These are phyloP conservation scores for Phenganax marumi DNA, from an alignment of 92 coral and sea anemone species.

Conservation along the genomic window DNA sequence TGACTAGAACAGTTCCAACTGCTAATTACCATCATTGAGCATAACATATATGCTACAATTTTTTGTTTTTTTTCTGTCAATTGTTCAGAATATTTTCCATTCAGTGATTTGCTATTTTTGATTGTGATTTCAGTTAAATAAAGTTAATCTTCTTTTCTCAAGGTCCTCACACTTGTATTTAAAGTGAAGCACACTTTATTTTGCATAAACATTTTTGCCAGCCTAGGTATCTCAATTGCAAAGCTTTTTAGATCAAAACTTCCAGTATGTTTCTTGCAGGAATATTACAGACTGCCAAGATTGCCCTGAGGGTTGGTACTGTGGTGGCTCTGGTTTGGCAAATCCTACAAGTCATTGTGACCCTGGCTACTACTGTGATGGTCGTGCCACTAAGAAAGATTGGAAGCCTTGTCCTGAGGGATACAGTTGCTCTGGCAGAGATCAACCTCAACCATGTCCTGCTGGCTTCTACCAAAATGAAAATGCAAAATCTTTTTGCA, in stretches of 20 bases:
- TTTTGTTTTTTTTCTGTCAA: too few relatives aligned
- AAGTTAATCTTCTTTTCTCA: too few relatives aligned
- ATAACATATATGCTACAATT: too few relatives aligned
- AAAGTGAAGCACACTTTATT: too few relatives aligned
- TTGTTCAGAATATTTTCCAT: too few relatives aligned
- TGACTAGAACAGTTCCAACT: too few relatives aligned
- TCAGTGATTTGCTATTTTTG: too few relatives aligned
- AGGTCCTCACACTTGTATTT: too few relatives aligned
- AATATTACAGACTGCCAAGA: constrained; percentile 83
- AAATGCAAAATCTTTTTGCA: constrained; percentile 61
- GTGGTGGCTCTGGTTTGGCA: constrained; percentile 83
- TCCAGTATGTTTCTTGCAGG: constrained; percentile 38
- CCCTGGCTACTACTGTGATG: constrained; percentile 86
- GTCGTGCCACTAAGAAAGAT: constrained; percentile 62
- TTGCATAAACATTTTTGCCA: too few relatives aligned
- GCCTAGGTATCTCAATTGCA: too few relatives aligned
- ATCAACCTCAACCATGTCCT: constrained; percentile 77
- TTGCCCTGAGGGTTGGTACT: constrained; percentile 91
- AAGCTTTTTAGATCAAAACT: background rate
- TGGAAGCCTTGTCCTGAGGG: constrained; percentile 80
- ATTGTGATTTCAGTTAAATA: too few relatives aligned
- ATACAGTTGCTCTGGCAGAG: constrained; percentile 71
- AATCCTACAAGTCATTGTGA: constrained; percentile 70
- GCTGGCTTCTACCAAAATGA: constrained; percentile 84
- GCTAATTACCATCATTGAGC: too few relatives aligned